A percentile compares a stretch with the other conserved stretches of the same genome.
phyloP scores from a whole-genome alignment of 1,140 invertebrate species.

The Anastrepha obliqua region DNA sequence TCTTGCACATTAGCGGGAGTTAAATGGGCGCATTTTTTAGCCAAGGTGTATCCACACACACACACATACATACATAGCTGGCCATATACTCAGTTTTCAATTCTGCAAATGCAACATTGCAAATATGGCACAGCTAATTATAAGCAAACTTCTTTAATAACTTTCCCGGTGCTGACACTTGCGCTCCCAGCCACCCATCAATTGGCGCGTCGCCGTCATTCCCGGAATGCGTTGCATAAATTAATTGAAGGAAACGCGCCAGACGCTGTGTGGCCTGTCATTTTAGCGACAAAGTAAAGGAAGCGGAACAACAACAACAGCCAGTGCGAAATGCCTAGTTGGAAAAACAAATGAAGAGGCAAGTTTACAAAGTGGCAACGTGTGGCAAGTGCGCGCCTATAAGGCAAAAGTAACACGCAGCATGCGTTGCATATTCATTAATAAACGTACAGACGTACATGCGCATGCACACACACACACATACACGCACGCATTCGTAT shows the following conservation, averaged over 20 bases:
- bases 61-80: too few relatives aligned
- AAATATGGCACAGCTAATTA: background rate
- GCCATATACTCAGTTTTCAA: too few relatives aligned
- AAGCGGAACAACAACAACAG: constrained; percentile 40
- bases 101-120: too few relatives aligned
- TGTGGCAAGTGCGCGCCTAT: constrained; percentile 48
- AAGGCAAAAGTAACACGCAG: constrained; percentile 20
- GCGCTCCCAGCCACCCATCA: background rate
- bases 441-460: background rate
- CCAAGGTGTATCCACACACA: too few relatives aligned
- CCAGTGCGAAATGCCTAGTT: background rate
- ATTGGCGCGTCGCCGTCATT: constrained; percentile 31
- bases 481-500: background rate
- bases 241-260: constrained; percentile 53
- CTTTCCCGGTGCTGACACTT: background rate
- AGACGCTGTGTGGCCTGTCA: constrained; percentile 53
- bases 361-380: constrained; percentile 22
- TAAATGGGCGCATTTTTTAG: too few relatives aligned
- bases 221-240: constrained; percentile 40
- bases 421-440: constrained; percentile 23
- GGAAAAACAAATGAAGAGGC: constrained; percentile 7
- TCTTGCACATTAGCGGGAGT: too few relatives aligned
- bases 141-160: constrained; percentile 11
- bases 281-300: constrained; percentile 37
- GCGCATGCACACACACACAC: background rate